Evolutionary conservation across 2,113 vertebrate genomes (phyloP).

Genomic region (Mormyrus iriodes): DNA sequence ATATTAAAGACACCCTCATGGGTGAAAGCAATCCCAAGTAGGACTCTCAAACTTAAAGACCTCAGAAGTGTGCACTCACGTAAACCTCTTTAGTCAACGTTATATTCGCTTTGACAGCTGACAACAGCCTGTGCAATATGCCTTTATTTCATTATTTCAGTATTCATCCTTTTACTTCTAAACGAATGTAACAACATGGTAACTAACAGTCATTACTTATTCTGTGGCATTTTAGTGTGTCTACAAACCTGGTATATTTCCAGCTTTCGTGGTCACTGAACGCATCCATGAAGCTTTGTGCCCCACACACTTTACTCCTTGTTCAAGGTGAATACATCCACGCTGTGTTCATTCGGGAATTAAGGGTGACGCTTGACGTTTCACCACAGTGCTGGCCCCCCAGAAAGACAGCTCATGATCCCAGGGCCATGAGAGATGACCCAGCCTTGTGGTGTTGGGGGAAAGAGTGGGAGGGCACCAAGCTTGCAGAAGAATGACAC

Average conservation of each 20-base stretch:
- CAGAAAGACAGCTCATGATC: not conserved
- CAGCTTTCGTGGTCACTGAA: not conserved
- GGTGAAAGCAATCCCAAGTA: slow-evolving; percentile 1
- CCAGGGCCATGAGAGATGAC: not conserved
- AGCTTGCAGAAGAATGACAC: not conserved
- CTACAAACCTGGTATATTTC: not conserved
- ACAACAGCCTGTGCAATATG: not conserved
- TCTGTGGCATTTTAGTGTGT: not conserved
- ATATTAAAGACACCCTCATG: slow-evolving; percentile 7
- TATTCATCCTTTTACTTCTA: not conserved
- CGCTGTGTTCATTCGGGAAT: not conserved
- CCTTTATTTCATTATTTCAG: not conserved
- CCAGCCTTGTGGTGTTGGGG: not conserved
- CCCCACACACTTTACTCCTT: not conserved
- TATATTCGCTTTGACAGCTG: not conserved
- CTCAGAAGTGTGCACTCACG: not conserved
- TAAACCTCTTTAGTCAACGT: not conserved
- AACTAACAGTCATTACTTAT: not conserved
- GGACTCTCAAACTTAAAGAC: not conserved
- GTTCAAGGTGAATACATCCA: not conserved
- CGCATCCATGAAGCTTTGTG: not conserved
- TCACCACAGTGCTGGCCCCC: not conserved
- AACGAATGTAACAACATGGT: not conserved
- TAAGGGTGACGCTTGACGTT: not conserved
- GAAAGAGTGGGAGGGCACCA: not conserved